Base-by-base conservation (phyloP, 1,140 invertebrate genomes). In the Sycophila sp. region DNA sequence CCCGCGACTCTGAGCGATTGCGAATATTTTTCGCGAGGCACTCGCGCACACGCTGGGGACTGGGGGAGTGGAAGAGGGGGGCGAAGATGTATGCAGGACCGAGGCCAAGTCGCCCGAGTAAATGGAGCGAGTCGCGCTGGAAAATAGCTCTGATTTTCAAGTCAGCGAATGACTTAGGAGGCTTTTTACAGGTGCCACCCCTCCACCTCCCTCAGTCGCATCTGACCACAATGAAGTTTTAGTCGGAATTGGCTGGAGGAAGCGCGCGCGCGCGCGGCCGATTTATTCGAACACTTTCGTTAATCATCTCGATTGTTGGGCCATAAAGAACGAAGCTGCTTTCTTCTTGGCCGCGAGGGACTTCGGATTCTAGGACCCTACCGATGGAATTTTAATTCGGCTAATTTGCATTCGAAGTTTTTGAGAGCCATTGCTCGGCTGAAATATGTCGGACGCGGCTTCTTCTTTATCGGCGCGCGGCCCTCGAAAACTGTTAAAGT, bases 81-180 rank as follows among this genome's bases (percentile, higher is more conserved):
- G 65, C 65, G 49, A 47, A 58, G 60, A 65, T 47, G 40, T 65
- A 65, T 71, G 53, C 69, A 65, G 62, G 60, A 36, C 28, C 26
- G 2, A 2, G 38, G 68, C 68, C 68, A 70, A 64, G 45, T 55
- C 49, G 17, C 58, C 13, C 1, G 11, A 34, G 67, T 69, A 63
- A 63, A 64, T 63, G 38, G 59, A 64, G 51, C 68, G 58, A 55
- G 58, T 24, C 34, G 55, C 53, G 2, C 17, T 55, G 45, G 55
- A 47, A 59, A 68, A 60, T 51, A 22, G 66, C 42, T 56, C 66
- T 60, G 42, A 51, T 40, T 60, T 51, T 51, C 55, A 28, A 7
- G 55, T 10, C 30, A 7, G 30, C 65, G n/a, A 60, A 60, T 69
- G 66, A 69, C 45, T 49, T 60, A 40, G 53, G 24, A 30, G 11